Conservation (phyloP, 2,797 vertebrate genomes). For the Eulemur mongoz region DNA sequence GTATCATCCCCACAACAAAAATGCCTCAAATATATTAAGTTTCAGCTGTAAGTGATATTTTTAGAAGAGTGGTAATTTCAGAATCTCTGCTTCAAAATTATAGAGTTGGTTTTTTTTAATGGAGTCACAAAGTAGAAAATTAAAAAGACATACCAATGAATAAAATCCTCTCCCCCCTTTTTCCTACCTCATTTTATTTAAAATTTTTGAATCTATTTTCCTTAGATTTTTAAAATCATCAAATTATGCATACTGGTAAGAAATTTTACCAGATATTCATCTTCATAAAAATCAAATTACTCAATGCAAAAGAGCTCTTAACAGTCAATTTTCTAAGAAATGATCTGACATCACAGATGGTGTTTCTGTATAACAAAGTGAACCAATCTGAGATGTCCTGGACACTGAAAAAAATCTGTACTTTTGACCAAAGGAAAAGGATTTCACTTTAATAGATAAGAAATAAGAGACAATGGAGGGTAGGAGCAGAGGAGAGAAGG, state of each 20-base stretch:
- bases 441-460: slow-evolving; percentile 36
- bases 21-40: slow-evolving; percentile 73
- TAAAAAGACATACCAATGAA: slow-evolving; percentile 60
- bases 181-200: slow-evolving; percentile 41
- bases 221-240: neutral
- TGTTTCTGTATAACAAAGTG: neutral
- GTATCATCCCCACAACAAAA: slow-evolving; percentile 71
- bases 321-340: slow-evolving; percentile 50
- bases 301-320: slow-evolving; percentile 5
- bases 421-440: slow-evolving; percentile 32
- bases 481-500: neutral
- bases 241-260: slow-evolving; percentile 21
- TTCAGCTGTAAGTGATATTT: slow-evolving; percentile 76
- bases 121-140: slow-evolving; percentile 69
- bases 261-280: slow-evolving; percentile 14
- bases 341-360: neutral
- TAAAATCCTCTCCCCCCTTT: slow-evolving; percentile 34
- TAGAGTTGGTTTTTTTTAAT: slow-evolving; percentile 53
- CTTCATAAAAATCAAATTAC: slow-evolving; percentile 53
- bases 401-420: neutral
- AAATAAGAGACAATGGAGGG: neutral
- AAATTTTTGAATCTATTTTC: neutral
- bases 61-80: slow-evolving; percentile 72
- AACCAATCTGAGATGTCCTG: slow-evolving; percentile 8
- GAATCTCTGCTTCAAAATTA: slow-evolving; percentile 76